These are phyloP conservation scores for Parazoanthus darwini DNA, from an alignment of 92 coral and sea anemone species.

Conservation along the genomic window DNA sequence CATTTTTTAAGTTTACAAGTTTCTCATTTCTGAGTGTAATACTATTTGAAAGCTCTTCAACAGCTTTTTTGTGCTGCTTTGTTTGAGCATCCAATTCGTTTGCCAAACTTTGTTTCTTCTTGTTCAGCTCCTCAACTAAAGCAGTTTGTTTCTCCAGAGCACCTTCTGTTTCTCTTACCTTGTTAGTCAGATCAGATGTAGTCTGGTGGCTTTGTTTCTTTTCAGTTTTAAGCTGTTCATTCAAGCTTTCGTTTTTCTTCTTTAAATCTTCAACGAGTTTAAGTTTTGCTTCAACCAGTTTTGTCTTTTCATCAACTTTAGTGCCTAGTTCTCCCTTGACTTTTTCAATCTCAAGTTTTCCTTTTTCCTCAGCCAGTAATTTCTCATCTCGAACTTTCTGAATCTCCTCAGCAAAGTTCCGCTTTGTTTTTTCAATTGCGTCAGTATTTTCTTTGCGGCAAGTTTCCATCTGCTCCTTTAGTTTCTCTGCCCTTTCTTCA, in stretches of 20 bases:
- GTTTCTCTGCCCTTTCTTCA: slow-evolving; percentile 47
- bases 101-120: slow-evolving; percentile 47
- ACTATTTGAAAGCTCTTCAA: slow-evolving; percentile 74
- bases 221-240: slow-evolving; percentile 43
- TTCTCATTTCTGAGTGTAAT: slow-evolving; percentile 80
- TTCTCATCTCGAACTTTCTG: slow-evolving; percentile 63
- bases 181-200: slow-evolving; percentile 60
- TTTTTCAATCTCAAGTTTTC: slow-evolving; percentile 56
- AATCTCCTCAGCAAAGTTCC: slow-evolving; percentile 42
- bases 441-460: slow-evolving; percentile 49
- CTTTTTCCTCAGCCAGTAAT: slow-evolving; percentile 60
- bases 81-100: slow-evolving; percentile 48
- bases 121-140: slow-evolving; percentile 42
- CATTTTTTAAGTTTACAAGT: slow-evolving; percentile 68
- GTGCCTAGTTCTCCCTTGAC: slow-evolving; percentile 44
- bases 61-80: slow-evolving; percentile 53
- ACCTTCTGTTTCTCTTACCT: slow-evolving; percentile 55
- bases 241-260: slow-evolving; percentile 51
- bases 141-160: slow-evolving; percentile 54
- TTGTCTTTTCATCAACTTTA: slow-evolving; percentile 63
- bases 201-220: slow-evolving; percentile 52
- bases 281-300: slow-evolving; percentile 56
- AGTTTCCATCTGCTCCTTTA: slow-evolving; percentile 49
- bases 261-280: slow-evolving; percentile 44
- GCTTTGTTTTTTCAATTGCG: slow-evolving; percentile 47